phyloP scores from a whole-genome alignment of 2,113 vertebrate species.

The Microcebus murinus region DNA sequence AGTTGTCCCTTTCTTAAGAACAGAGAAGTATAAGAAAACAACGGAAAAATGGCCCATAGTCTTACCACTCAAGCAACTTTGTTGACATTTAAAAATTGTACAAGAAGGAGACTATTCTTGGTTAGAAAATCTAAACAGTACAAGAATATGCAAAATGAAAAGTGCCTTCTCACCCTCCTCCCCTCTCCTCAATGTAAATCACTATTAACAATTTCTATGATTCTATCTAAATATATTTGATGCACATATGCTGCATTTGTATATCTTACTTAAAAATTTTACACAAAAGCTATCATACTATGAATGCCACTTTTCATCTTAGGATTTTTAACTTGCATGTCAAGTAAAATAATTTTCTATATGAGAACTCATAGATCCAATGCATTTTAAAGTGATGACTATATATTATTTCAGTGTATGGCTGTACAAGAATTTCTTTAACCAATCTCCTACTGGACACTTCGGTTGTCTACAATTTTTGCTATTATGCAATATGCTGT shows the following conservation, averaged over 20 bases:
- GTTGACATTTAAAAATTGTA: slow-evolving; percentile 35
- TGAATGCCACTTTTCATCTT: slow-evolving; percentile 2
- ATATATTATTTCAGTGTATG: not conserved
- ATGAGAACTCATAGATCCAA: not conserved
- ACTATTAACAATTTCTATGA: not conserved
- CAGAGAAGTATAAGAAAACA: not conserved
- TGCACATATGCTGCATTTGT: not conserved
- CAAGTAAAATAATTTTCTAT: not conserved
- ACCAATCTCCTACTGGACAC: not conserved
- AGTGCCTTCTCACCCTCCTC: not conserved
- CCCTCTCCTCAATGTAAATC: not conserved
- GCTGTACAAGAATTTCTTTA: not conserved
- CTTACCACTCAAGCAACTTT: slow-evolving; percentile 7
- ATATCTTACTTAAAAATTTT: slow-evolving; percentile 1
- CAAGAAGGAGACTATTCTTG: slow-evolving; percentile 39
- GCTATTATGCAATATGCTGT: not conserved
- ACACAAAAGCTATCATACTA: not conserved
- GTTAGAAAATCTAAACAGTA: slow-evolving; percentile 41
- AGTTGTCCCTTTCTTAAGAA: slow-evolving; percentile 19
- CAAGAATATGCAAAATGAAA: slow-evolving; percentile 51
- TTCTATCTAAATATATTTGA: slow-evolving; percentile 13
- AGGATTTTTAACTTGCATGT: not conserved
- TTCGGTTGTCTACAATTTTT: not conserved
- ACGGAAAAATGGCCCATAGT: not conserved
- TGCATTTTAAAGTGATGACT: not conserved